phyloP scores from a whole-genome alignment of 1,140 invertebrate species.

The Latrodectus geometricus region DNA sequence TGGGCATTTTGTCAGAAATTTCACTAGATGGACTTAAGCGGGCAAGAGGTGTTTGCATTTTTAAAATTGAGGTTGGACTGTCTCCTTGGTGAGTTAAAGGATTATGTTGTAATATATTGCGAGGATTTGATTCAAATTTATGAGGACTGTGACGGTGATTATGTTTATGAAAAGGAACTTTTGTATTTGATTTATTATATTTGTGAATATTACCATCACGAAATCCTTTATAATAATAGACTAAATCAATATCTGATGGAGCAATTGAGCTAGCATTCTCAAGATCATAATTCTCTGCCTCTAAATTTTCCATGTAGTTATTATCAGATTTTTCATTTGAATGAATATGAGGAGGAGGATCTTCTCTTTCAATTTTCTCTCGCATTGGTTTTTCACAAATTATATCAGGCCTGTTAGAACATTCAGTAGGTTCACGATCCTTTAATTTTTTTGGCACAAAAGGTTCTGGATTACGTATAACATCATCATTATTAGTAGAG shows the following conservation, averaged over 20 bases:
- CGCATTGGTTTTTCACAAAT: too few relatives aligned
- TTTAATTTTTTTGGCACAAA: constrained; percentile 81
- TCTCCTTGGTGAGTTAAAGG: constrained; percentile 69
- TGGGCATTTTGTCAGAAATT: constrained; percentile 87
- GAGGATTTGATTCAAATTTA: constrained; percentile 70
- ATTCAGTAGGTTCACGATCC: constrained; percentile 79
- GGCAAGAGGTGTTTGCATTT: constrained; percentile 85
- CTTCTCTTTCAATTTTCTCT: constrained; percentile 78
- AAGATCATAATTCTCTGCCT: constrained; percentile 94
- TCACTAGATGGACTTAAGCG: constrained; percentile 91
- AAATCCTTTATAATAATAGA: constrained; percentile 94
- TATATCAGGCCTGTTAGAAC: constrained; percentile 83
- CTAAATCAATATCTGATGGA: constrained; percentile 95
- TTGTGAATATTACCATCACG: constrained; percentile 84
- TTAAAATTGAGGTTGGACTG: constrained; percentile 69
- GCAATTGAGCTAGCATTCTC: constrained; percentile 98
- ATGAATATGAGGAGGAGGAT: constrained; percentile 67
- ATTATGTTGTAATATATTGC: constrained; percentile 66
- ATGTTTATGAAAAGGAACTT: constrained; percentile 67
- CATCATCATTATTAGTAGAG: constrained; percentile 69
- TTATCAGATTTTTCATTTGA: constrained; percentile 35
- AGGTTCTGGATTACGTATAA: constrained; percentile 73
- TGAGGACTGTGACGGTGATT: constrained; percentile 68
- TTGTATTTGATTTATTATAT: constrained; percentile 74
- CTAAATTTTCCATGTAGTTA: constrained; percentile 75